Base-by-base conservation (phyloP, 2,113 vertebrate species). In the Cochlearius cochlearius region DNA sequence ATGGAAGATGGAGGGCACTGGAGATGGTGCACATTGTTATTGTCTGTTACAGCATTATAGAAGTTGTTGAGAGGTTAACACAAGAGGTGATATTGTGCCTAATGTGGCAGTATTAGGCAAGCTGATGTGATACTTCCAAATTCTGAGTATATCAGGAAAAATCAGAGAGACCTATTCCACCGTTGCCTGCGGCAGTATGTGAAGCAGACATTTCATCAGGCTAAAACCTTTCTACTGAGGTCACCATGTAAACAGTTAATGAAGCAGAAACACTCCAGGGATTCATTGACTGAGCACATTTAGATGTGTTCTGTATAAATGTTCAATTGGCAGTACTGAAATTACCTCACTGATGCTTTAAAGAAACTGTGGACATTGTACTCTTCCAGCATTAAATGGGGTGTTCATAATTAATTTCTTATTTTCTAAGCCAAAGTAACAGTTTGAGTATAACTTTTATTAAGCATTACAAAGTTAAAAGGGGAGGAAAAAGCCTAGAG, bases 161-260 rank as follows among this genome's bases (percentile, higher is more conserved):
- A 68, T 81, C 58, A 7, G 16, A 66, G 50, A 68, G 27, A 55
- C 7, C 26, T 75, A 49, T 71, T 95, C 45, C 23, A 11, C 25
- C 45, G 16, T 45, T 94, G 88, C 96, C 77, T 41, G 50, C 8
- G 14, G 96, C 92, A 79, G 29, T 59, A 76, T 91, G 71, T 66
- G 89, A 95, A 94, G 63, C 12, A 92, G 74, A 86, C 41, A 86
- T 88, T 97, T 97, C 63, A 96, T 96, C 75, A 86, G 82, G 71
- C 84, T 95, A 81, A 96, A 97, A 81, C 60, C 87, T 95, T 96
- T 95, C 74, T 87, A 77, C 82, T 67, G 94, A 94, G 96, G 95
- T 98, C 97, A 98, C 76, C 81, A 60, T 83, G 88, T 96, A 98
- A 98, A 98, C 94, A 97, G 89, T 96, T 98, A 98, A 98, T 97